A percentile compares a stretch with the other conserved stretches of the same genome.
phyloP scores from a whole-genome alignment of 2,797 vertebrate genomes.

The Pangasius djambal region DNA sequence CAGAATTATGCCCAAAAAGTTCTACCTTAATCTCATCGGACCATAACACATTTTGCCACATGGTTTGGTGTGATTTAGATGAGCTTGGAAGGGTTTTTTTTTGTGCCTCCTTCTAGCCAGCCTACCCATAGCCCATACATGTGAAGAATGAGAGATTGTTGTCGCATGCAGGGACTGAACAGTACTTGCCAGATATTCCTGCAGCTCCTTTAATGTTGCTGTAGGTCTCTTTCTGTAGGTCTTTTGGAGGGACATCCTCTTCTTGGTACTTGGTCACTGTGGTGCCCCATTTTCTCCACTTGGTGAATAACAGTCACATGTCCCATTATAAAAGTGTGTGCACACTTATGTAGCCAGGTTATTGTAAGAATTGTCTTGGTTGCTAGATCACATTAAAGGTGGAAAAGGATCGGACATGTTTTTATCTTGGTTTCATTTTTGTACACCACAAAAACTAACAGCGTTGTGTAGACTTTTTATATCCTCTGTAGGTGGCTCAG shows the following conservation, averaged over 20 bases:
- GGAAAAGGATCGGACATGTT: too few species aligned
- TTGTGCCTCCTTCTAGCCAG: background rate
- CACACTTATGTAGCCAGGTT: background rate
- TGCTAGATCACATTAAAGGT: too few species aligned
- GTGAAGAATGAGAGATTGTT: background rate
- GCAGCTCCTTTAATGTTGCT: too few species aligned
- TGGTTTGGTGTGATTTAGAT: too few species aligned
- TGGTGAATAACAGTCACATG: background rate
- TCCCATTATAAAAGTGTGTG: background rate
- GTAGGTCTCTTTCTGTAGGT: too few species aligned
- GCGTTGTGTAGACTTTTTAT: background rate
- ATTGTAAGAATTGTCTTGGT: too few species aligned
- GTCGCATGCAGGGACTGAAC: too few species aligned
- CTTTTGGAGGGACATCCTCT: background rate
- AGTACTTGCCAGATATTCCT: too few species aligned
- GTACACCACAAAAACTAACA: background rate
- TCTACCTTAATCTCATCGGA: background rate
- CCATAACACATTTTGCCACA: background rate
- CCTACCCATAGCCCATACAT: background rate
- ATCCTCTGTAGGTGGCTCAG: background rate
- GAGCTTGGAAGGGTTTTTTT: too few species aligned
- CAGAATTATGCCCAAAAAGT: background rate
- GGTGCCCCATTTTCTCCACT: background rate
- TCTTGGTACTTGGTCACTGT: background rate
- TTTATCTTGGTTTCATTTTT: too few species aligned